Percentiles rank a stretch among this genome's conserved stretches.
Conservation (phyloP, 2,888 invertebrate species). For the Nebria salina region DNA sequence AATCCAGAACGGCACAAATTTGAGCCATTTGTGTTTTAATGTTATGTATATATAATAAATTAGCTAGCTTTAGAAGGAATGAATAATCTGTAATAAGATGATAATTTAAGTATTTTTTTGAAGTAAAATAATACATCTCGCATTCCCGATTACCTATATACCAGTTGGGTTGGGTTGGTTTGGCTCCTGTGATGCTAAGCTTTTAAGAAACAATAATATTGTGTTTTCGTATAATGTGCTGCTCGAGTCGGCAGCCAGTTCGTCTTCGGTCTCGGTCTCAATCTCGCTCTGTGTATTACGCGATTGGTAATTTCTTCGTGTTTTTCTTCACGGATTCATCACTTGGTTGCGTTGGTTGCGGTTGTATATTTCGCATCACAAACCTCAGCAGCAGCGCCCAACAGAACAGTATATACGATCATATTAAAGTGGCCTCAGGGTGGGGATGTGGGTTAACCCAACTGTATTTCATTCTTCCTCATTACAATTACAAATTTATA, state of each 20-base stretch:
- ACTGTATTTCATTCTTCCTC: not conserved
- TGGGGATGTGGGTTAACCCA: not conserved
- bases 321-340: conserved; percentile 38
- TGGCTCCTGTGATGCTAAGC: conserved; percentile 53
- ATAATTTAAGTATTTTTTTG: conserved; percentile 14
- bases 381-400: conserved; percentile 10
- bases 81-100: not conserved
- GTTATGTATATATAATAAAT: too few relatives aligned
- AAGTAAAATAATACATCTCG: conserved; percentile 14
- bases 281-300: conserved; percentile 57
- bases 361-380: not conserved
- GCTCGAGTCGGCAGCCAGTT: not conserved
- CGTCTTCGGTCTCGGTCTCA: too few relatives aligned
- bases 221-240: conserved; percentile 59
- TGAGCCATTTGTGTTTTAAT: too few relatives aligned
- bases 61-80: too few relatives aligned
- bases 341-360: conserved; percentile 10
- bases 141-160: conserved; percentile 17
- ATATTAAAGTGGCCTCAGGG: not conserved
- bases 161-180: not conserved
- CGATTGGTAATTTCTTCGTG: conserved; percentile 49
- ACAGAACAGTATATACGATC: conserved; percentile 9
- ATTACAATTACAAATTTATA: not conserved
- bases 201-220: conserved; percentile 64
- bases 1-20: too few relatives aligned